Conservation (phyloP, 2,797 vertebrate species). For the Onychomys torridus region DNA sequence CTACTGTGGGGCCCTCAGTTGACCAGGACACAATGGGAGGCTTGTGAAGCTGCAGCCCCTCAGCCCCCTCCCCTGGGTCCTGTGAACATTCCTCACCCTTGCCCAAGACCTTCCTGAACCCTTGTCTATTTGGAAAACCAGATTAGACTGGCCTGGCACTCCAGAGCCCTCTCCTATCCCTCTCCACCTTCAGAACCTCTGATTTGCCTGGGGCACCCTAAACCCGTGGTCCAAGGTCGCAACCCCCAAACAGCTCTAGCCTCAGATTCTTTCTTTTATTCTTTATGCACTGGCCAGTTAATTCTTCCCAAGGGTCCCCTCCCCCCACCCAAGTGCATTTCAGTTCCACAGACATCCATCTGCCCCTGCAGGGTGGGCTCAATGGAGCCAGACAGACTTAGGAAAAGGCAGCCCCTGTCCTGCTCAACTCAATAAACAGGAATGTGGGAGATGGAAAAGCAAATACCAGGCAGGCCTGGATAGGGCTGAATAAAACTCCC, state of each 20-base stretch:
- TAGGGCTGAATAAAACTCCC: slow-evolving; percentile 39
- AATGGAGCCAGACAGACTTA: not conserved
- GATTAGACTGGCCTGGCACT: slow-evolving; percentile 7
- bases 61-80: not conserved
- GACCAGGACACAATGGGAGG: slow-evolving; percentile 61
- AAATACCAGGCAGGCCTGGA: not conserved
- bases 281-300: not conserved
- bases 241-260: accelerated
- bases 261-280: not conserved
- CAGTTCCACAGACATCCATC: not conserved
- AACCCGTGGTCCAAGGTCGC: accelerated
- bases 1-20: not conserved
- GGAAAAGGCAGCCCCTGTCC: not conserved
- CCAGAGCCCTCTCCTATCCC: not conserved
- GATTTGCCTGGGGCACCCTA: not conserved
- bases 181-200: not conserved
- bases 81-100: slow-evolving; percentile 60
- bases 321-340: not conserved
- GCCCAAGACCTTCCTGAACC: slow-evolving; percentile 70
- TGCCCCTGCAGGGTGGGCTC: not conserved
- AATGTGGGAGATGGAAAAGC: not conserved
- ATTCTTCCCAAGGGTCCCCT: not conserved
- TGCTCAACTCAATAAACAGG: not conserved
- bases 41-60: slow-evolving; percentile 60
- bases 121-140: slow-evolving; percentile 49